Percentiles rank a stretch among this genome's conserved stretches.
These are phyloP conservation scores for Phoebastria nigripes DNA, from an alignment of 2,797 vertebrate species.

Conservation along the genomic window DNA sequence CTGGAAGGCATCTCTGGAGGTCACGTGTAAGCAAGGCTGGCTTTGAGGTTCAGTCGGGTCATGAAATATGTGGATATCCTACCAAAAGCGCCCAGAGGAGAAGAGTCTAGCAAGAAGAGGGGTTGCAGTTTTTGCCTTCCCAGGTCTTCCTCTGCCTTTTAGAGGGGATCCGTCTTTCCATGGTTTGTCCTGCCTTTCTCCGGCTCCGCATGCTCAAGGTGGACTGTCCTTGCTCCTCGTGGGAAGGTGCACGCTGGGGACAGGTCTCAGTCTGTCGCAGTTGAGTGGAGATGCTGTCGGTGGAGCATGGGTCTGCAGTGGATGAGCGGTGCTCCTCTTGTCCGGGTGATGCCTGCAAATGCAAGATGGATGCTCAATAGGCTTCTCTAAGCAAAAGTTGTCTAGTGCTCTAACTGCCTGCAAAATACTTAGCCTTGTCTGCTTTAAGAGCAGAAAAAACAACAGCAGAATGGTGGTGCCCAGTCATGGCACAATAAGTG, in stretches of 20 bases:
- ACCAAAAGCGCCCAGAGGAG: not conserved
- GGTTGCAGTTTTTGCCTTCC: not conserved
- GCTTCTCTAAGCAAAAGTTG: not conserved
- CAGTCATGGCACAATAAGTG: not conserved
- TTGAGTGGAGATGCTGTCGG: not conserved
- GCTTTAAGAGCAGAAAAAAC: not conserved
- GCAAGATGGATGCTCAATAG: not conserved
- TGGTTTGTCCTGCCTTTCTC: not conserved
- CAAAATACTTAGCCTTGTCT: not conserved
- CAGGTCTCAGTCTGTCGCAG: not conserved
- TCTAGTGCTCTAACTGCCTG: not conserved
- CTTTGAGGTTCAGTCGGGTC: not conserved
- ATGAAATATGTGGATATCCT: not conserved
- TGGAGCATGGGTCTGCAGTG: not conserved
- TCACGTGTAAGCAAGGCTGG: not conserved
- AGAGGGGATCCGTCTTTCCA: not conserved
- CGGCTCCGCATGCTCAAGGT: not conserved
- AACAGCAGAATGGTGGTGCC: not conserved
- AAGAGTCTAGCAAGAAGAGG: not conserved
- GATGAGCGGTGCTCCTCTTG: accelerated
- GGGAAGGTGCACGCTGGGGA: not conserved
- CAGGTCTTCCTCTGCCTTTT: not conserved
- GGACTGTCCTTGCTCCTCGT: accelerated
- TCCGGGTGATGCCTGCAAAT: not conserved
- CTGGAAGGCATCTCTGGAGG: not conserved